Base-by-base conservation (phyloP, 2,797 vertebrate species). In the Sebastes nivosus region DNA sequence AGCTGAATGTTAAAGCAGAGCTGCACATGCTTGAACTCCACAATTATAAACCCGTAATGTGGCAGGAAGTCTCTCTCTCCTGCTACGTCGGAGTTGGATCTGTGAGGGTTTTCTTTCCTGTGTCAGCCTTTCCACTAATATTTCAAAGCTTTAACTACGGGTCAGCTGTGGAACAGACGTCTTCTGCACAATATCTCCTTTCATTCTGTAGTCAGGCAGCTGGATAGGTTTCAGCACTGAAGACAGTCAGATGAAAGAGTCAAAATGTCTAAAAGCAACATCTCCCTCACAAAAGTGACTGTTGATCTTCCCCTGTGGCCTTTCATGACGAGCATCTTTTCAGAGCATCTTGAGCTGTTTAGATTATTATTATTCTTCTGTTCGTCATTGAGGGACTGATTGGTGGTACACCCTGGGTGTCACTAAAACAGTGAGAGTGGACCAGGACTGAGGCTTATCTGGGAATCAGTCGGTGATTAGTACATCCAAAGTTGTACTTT, bases 71-170 rank as follows among this genome's bases (percentile, higher is more conserved):
- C 27, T 76, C 66, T 69, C 75, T 67, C 75, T 77, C 73, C 67
- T 67, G 67, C 80, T 63, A 8, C 52, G 72, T 65, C 14, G 2
- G 38, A 77, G 77, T 25, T 75, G 83, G 79, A 83, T 77, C 63
- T 27, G 59, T 4, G 63, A 82, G 57, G 22, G 38, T 82, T 88
- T 82, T 65, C 72, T 87, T 88, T 86, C 74, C 84, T 77, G 85
- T 10, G 85, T 93, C 91, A 92, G 88, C 83, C 77, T 92, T 93
- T 90, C 81, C 87, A 87, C 79, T 85, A 84, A 89, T 89, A 82
- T 85, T 84, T 87, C 85, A 91, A 83, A 87, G 79, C 82, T 83
- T 81, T 87, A 89, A 89, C 73, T 84, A 67, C 32, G 10, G 82
- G 77, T 90, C 85, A 92, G 85, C 85, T 87, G 89, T 82, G 80